Conservation (phyloP, 2,797 vertebrate species). For the Poecilia picta region DNA sequence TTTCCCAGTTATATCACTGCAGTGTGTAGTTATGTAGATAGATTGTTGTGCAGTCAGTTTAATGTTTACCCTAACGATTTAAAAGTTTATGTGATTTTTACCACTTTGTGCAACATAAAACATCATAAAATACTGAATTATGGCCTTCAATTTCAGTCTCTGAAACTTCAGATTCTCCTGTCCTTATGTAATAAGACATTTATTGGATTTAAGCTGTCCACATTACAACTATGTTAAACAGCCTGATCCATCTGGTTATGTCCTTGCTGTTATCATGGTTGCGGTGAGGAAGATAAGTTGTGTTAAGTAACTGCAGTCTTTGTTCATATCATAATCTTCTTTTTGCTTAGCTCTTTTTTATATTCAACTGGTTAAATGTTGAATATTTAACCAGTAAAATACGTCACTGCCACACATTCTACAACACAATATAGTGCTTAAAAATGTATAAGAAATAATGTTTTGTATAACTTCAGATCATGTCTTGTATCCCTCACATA, state of each 20-base stretch:
- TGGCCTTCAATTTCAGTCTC: neutral
- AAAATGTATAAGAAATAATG: neutral
- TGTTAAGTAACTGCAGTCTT: neutral
- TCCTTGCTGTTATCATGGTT: neutral
- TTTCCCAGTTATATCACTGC: conserved; percentile 26
- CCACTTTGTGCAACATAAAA: neutral
- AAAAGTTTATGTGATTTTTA: neutral
- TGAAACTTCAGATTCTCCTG: neutral
- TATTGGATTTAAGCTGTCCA: conserved; percentile 3
- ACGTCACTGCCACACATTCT: neutral
- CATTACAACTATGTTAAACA: neutral
- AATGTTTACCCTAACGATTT: neutral
- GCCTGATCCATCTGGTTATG: neutral
- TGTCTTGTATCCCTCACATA: neutral
- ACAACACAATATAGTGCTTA: neutral
- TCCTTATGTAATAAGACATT: neutral
- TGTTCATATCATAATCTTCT: neutral
- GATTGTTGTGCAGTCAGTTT: neutral
- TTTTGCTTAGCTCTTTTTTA: neutral
- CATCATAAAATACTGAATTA: neutral
- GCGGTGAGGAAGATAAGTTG: neutral
- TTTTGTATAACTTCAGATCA: neutral
- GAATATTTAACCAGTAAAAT: too few species aligned
- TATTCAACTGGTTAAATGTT: neutral
- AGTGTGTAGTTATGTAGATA: too few species aligned